Percentiles rank a stretch among this genome's conserved stretches.
Conservation (phyloP, 2,113 vertebrate species). For the Cheirogaleus medius region DNA sequence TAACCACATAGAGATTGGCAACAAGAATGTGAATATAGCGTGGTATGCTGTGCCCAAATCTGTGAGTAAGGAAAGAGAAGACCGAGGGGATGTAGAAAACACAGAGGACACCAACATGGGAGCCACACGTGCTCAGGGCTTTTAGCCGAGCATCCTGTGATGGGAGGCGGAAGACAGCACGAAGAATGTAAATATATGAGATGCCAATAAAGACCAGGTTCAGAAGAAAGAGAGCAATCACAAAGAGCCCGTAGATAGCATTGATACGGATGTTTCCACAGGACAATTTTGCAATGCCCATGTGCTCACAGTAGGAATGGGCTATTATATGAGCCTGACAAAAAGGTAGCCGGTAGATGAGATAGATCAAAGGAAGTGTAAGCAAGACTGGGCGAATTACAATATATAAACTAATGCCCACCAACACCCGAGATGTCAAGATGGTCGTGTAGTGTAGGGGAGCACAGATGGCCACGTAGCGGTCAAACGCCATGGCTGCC, state of each 20-base stretch:
- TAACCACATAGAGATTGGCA: conserved; percentile 67
- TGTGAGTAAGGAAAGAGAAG: conserved; percentile 71
- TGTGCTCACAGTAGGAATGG: conserved; percentile 71
- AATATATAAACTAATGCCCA: background rate
- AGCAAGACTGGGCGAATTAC: background rate
- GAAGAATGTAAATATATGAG: conserved; percentile 45
- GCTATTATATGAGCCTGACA: conserved; percentile 48
- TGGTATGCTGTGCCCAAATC: conserved; percentile 65
- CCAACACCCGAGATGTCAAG: conserved; percentile 30
- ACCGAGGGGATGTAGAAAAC: conserved; percentile 61
- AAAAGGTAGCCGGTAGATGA: conserved; percentile 60
- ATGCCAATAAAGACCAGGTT: conserved; percentile 40
- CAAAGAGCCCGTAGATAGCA: conserved; percentile 51
- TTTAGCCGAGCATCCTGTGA: conserved; percentile 61
- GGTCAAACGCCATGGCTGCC: conserved; percentile 72
- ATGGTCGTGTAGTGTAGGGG: conserved; percentile 64
- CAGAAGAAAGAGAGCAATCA: conserved; percentile 9
- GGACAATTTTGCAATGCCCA: conserved; percentile 65
- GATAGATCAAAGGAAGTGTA: conserved; percentile 30
- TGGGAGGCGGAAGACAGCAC: conserved; percentile 1
- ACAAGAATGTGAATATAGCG: conserved; percentile 58
- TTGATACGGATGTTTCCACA: conserved; percentile 49
- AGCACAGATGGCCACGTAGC: conserved; percentile 62
- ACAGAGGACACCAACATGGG: conserved; percentile 52
- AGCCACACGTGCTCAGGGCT: conserved; percentile 65